Evolutionary conservation across 2,797 vertebrate genomes (phyloP), one percentile per base, ranked within the genome.

Genomic region (Onychomys arenicola): DNA sequence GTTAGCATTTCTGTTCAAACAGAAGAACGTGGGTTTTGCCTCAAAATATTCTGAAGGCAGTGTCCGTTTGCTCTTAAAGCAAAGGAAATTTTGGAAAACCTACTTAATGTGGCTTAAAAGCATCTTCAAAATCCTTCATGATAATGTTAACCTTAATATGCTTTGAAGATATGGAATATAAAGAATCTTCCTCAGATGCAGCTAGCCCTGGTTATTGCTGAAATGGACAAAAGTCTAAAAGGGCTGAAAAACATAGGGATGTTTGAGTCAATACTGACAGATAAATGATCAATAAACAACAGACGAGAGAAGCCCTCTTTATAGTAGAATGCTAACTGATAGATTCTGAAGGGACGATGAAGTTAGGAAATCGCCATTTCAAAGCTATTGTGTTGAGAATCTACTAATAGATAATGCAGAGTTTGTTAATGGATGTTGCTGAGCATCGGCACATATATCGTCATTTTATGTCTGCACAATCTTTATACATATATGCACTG

Each of bases 1-100:
- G 93, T 97, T 98, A 91, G 95, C 97, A 83, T 98, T 98, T 96
- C 93, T 81, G 73, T 96, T 95, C 83, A 94, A 97, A 96, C 63
- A 77, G 71, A 59, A 97, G 43, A 73, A 61, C 52, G 46, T 9
- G 5, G 4, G 59, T 43, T 77, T 49, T n/a, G 2, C 76, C 69
- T 92, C 57, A 81, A 93, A 90, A 89, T 89, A 8, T 83, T 94
- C 80, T 94, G 89, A 93, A 95, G 76, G 49, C 46, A 93, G 59
- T 86, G 75, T 90, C 94, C 14, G 25, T 61, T 96, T 94, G 69
- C 75, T 94, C 90, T 52, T 73, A 67, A 59, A 91, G 49, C 46
- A 87, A 96, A 95, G 77, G 57, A 67, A 89, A 97, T 63, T 95
- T 95, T 90, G 67, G 73, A 89, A 90, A 83, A 75, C 17, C 91